Conservation (phyloP, 2,113 vertebrate genomes). For the Pterocles burchelli region DNA sequence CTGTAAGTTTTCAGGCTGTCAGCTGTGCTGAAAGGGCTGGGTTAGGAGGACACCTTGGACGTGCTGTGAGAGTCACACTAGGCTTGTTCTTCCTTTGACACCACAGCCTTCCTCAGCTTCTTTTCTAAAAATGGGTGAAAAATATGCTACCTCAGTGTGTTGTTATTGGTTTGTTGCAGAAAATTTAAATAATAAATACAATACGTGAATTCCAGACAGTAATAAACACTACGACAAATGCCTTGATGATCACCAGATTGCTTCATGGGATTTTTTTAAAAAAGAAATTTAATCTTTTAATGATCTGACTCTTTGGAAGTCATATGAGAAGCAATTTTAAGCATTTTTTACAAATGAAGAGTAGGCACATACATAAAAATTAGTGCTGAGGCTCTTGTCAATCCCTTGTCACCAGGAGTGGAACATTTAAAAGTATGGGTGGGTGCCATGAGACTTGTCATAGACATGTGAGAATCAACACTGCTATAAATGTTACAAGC, state of each 20-base stretch:
- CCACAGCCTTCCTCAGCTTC: background rate
- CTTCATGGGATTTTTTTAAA: background rate
- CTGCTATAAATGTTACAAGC: background rate
- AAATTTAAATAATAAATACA: background rate
- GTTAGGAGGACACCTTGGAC: background rate
- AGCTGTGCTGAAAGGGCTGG: background rate
- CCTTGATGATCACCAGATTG: background rate
- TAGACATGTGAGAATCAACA: constrained; percentile 4
- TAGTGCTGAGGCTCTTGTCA: background rate
- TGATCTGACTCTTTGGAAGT: background rate
- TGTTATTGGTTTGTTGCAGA: background rate
- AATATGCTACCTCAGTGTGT: background rate
- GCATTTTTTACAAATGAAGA: background rate
- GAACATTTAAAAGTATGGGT: background rate
- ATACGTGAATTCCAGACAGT: background rate
- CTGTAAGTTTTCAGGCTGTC: rapidly evolving
- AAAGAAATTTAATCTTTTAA: background rate
- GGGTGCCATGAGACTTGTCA: constrained; percentile 7
- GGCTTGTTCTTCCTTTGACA: background rate
- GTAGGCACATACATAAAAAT: background rate
- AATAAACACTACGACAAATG: background rate
- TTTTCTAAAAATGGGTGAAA: background rate
- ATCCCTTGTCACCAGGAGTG: background rate
- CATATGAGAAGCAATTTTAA: background rate
- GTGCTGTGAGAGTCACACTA: background rate